These are phyloP conservation scores for Drosophila barbarae DNA, from an alignment of 2,888 invertebrate species.

Conservation along the genomic window DNA sequence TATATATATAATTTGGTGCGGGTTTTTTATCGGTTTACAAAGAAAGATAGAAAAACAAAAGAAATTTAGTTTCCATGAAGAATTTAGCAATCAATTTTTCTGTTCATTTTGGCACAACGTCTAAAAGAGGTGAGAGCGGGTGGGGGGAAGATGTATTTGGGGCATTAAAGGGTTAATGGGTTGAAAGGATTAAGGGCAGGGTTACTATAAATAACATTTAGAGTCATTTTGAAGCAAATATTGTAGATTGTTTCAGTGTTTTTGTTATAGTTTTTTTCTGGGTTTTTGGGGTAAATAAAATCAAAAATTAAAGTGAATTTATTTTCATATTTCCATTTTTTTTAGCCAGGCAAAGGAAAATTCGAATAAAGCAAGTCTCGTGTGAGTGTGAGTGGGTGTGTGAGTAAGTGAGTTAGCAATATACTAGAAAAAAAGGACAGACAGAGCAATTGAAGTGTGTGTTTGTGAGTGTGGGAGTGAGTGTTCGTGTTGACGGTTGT, in stretches of 20 bases:
- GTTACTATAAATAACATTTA: conserved; percentile 27
- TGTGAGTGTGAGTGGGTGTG: conserved; percentile 36
- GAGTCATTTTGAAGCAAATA: conserved; percentile 27
- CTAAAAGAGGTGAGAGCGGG: conserved; percentile 21
- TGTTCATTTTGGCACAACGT: conserved; percentile 41
- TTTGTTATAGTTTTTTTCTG: conserved; percentile 7
- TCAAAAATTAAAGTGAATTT: conserved; percentile 50
- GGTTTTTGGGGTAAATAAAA: conserved; percentile 47
- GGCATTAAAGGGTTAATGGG: conserved; percentile 9
- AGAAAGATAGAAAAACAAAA: conserved; percentile 56
- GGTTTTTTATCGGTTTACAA: conserved; percentile 49
- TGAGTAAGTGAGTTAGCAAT: conserved; percentile 37
- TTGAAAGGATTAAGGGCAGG: neutral
- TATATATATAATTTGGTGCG: conserved; percentile 61
- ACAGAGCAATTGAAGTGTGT: conserved; percentile 59
- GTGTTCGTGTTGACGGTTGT: conserved; percentile 29
- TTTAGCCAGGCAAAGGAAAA: conserved; percentile 63
- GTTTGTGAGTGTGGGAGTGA: conserved; percentile 46
- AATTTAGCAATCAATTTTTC: conserved; percentile 54
- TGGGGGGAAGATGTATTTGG: neutral
- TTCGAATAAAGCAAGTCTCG: conserved; percentile 60
- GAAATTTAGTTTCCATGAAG: conserved; percentile 53
- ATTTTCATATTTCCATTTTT: conserved; percentile 40
- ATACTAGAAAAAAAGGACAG: conserved; percentile 47
- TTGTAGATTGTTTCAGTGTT: conserved; percentile 33